Percentiles rank a stretch among this genome's conserved stretches.
phyloP scores from a whole-genome alignment of 2,797 vertebrate genomes.

The Enteromius paludinosus region DNA sequence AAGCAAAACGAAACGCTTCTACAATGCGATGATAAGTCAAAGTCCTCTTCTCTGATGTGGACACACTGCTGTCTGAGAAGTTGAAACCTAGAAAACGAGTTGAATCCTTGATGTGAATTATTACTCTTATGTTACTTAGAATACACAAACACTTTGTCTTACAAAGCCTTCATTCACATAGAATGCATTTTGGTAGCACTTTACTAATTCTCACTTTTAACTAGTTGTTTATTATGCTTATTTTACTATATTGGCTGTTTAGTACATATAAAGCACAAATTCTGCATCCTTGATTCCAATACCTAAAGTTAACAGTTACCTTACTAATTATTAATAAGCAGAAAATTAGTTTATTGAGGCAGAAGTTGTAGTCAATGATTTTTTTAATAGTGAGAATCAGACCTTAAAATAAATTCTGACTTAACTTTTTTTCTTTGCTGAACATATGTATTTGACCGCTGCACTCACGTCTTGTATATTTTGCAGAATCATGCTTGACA shows the following conservation, averaged over 20 bases:
- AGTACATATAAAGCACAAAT: neutral
- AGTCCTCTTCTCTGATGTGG: conserved; percentile 80
- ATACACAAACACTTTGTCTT: neutral
- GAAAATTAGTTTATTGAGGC: too few relatives aligned
- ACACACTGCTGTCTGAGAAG: conserved; percentile 85
- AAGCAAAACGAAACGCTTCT: conserved; percentile 96
- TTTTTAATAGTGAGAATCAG: too few relatives aligned
- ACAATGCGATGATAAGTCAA: conserved; percentile 94
- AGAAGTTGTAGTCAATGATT: too few relatives aligned
- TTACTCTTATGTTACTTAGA: neutral
- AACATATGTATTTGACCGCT: neutral
- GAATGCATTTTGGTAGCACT: neutral
- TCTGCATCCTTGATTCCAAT: neutral
- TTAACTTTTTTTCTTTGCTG: neutral
- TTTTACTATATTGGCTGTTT: neutral
- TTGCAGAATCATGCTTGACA: neutral
- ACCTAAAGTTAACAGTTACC: too few relatives aligned
- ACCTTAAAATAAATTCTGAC: too few relatives aligned
- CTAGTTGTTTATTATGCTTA: neutral
- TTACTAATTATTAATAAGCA: too few relatives aligned
- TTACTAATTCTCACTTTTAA: neutral
- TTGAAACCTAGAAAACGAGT: conserved; percentile 84
- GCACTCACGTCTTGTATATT: neutral
- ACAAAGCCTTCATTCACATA: neutral
- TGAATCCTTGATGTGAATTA: conserved; percentile 52